Conservation (phyloP, 2,113 vertebrate species). For the Anser cygnoides region DNA sequence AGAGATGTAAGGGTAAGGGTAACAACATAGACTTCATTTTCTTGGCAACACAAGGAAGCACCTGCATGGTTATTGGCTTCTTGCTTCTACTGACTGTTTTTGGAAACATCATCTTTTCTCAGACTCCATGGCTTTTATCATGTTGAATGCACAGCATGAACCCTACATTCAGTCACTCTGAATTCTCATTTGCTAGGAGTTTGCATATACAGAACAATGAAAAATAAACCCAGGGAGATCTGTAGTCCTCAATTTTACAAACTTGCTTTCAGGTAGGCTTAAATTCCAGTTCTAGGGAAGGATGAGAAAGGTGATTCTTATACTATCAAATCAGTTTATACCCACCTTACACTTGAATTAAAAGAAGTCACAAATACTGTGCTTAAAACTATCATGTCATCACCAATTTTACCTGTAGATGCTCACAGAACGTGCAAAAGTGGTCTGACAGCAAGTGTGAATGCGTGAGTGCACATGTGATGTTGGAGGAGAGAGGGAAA, state of each 20-base stretch:
- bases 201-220: background rate
- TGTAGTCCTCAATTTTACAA: background rate
- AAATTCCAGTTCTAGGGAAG: background rate
- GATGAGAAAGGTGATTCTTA: background rate
- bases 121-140: background rate
- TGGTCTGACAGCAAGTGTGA: background rate
- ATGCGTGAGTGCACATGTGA: rapidly evolving
- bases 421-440: background rate
- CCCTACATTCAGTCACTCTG: background rate
- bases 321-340: background rate
- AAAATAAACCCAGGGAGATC: background rate
- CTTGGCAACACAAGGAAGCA: background rate
- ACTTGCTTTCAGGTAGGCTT: background rate
- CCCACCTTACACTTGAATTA: background rate
- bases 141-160: background rate
- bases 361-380: background rate
- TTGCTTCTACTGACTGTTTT: background rate
- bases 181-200: background rate
- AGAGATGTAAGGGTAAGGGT: background rate
- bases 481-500: background rate
- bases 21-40: background rate
- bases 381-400: background rate
- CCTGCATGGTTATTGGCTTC: background rate
- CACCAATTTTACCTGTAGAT: background rate
- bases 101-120: background rate